Conservation (phyloP, 2,888 invertebrate species). For the Drosophila dives region DNA sequence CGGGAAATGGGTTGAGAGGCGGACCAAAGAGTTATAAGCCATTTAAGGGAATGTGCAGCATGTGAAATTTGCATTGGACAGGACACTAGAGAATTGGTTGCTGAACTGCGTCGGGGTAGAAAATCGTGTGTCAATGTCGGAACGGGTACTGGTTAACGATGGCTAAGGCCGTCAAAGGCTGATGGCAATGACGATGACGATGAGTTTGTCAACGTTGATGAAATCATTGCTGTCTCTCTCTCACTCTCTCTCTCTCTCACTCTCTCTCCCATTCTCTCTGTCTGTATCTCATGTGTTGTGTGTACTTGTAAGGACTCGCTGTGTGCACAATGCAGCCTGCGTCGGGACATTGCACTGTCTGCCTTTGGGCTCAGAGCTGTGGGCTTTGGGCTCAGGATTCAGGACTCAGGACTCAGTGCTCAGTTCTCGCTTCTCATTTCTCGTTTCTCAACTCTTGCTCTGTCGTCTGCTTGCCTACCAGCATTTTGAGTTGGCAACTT, state of each 20-base stretch:
- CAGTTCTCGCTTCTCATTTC: conserved; percentile 1
- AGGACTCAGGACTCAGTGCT: neutral
- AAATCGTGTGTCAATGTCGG: conserved; percentile 68
- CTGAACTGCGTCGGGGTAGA: conserved; percentile 14
- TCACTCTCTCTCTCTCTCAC: conserved; percentile 17
- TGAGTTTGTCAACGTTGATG: conserved; percentile 79
- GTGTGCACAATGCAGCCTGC: conserved; percentile 58
- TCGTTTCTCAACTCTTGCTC: conserved; percentile 10
- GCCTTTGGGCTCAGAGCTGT: conserved; percentile 35
- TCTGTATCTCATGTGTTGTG: conserved; percentile 40
- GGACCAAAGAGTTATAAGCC: conserved; percentile 28
- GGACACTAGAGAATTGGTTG: conserved; percentile 15
- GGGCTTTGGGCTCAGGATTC: neutral
- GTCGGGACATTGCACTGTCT: conserved; percentile 77
- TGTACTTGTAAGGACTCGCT: conserved; percentile 75
- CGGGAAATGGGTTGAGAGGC: neutral
- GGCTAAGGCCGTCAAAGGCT: conserved; percentile 44
- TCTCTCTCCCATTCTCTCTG: neutral
- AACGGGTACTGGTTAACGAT: conserved; percentile 47
- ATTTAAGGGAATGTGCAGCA: conserved; percentile 63
- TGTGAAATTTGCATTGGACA: conserved; percentile 59
- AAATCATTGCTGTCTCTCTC: conserved; percentile 59
- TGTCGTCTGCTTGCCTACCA: conserved; percentile 48
- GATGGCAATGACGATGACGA: conserved; percentile 47
- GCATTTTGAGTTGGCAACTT: conserved; percentile 47